These are phyloP conservation scores for Caenorhabditis sulstoni DNA, from an alignment of 2,888 invertebrate species.

Conservation along the genomic window DNA sequence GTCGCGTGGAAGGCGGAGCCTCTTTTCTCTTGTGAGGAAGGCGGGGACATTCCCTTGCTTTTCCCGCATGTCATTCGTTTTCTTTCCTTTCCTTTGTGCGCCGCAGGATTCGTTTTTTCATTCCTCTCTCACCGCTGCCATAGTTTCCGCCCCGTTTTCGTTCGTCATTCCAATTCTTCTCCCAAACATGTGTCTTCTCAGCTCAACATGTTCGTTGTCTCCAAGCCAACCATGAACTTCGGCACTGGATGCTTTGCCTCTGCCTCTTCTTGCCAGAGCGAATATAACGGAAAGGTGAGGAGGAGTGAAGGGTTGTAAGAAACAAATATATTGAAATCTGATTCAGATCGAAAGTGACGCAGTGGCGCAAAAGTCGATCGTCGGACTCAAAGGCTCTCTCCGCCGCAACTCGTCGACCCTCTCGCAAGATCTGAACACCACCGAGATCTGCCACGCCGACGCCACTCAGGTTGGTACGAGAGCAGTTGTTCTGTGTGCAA, in stretches of 20 bases:
- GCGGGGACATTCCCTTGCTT: constrained; percentile 18
- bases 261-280: constrained; percentile 53
- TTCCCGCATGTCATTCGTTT: constrained; percentile 17
- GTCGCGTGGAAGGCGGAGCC: constrained; percentile 21
- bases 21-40: not conserved
- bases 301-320: too few relatives aligned
- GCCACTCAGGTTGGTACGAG: constrained; percentile 41
- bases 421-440: constrained; percentile 44
- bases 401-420: constrained; percentile 58
- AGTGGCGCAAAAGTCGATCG: constrained; percentile 42
- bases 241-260: constrained; percentile 43
- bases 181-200: constrained; percentile 5
- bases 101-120: constrained; percentile 2
- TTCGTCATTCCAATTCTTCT: not conserved
- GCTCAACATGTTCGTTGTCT: constrained; percentile 52
- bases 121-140: not conserved
- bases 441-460: constrained; percentile 52
- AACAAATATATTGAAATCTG: not conserved
- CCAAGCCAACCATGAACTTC: constrained; percentile 32
- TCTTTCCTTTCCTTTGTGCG: constrained; percentile 5
- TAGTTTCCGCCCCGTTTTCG: not conserved
- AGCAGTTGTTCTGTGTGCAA: not conserved
- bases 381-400: constrained; percentile 47
- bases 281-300: constrained; percentile 48
- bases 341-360: constrained; percentile 36